Percentiles rank a stretch among this genome's conserved stretches.
Conservation (phyloP, 2,113 vertebrate genomes). For the Glaucomys volans region DNA sequence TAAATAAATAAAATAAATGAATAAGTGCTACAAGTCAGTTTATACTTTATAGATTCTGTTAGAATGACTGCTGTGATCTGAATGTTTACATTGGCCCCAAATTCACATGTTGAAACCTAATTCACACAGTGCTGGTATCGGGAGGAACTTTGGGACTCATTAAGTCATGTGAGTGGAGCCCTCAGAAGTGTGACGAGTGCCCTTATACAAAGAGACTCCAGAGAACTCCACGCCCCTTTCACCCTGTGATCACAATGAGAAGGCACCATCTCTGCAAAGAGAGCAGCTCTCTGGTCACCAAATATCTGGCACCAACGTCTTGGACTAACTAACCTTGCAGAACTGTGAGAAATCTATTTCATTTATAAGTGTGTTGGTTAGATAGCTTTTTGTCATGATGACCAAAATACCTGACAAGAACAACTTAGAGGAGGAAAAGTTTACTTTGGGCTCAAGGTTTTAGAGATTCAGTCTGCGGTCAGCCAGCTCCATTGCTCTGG, state of each 20-base stretch:
- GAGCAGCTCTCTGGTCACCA: background rate
- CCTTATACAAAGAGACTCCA: background rate
- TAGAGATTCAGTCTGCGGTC: too few relatives aligned
- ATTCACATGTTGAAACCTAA: background rate
- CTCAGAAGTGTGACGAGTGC: background rate
- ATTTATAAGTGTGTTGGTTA: background rate
- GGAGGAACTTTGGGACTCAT: background rate
- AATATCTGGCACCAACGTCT: background rate
- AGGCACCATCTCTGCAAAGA: background rate
- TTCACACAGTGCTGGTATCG: background rate
- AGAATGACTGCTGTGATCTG: background rate
- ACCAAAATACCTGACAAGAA: too few relatives aligned
- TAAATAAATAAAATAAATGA: background rate
- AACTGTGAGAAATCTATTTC: background rate
- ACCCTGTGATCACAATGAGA: background rate
- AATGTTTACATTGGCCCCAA: background rate
- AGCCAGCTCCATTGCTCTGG: too few relatives aligned
- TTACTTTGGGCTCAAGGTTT: too few relatives aligned
- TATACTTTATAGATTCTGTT: slow-evolving; percentile 24
- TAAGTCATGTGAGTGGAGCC: fast-evolving
- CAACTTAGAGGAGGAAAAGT: too few relatives aligned
- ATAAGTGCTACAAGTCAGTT: background rate
- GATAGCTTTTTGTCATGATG: too few relatives aligned
- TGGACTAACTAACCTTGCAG: background rate
- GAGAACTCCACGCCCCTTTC: background rate